Evolutionary conservation across 2,113 vertebrate genomes (phyloP).

Genomic region (Rana temporaria): DNA sequence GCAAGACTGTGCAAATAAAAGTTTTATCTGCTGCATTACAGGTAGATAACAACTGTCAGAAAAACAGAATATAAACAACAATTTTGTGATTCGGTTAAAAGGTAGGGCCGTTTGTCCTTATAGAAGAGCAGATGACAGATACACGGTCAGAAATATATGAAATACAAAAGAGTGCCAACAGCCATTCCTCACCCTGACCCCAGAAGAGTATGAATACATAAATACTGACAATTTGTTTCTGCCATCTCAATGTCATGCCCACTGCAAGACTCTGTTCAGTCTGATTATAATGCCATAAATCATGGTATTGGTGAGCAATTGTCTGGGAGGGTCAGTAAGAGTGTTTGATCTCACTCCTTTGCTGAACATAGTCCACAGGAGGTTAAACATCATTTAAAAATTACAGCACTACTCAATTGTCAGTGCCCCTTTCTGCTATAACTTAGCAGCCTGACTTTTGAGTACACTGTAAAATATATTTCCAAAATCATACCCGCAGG

Average conservation of each 20-base stretch:
- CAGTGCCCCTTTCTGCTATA: neutral
- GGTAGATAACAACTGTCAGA: neutral
- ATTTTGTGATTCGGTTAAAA: neutral
- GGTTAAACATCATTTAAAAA: constrained; percentile 17
- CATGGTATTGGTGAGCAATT: no score
- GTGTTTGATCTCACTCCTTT: constrained; percentile 13
- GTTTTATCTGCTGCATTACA: neutral
- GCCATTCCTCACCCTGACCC: neutral
- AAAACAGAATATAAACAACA: neutral
- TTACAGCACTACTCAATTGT: constrained; percentile 4
- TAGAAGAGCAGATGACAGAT: neutral
- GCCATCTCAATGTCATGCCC: neutral
- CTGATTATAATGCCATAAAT: neutral
- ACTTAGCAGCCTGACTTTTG: neutral
- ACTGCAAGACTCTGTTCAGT: neutral
- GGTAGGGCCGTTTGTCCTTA: neutral
- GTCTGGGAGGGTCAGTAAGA: neutral
- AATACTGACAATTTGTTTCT: constrained; percentile 1
- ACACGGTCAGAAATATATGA: neutral
- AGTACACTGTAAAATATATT: constrained; percentile 30
- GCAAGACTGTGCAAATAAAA: neutral
- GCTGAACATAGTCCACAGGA: neutral
- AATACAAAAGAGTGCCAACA: no score
- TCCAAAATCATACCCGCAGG: constrained; percentile 33
- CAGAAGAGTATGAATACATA: constrained; percentile 7